Evolutionary conservation across 30 jellyfish, hydroid and myxozoan genomes (phyloP).

Genomic region (Turritopsis dohrnii): DNA sequence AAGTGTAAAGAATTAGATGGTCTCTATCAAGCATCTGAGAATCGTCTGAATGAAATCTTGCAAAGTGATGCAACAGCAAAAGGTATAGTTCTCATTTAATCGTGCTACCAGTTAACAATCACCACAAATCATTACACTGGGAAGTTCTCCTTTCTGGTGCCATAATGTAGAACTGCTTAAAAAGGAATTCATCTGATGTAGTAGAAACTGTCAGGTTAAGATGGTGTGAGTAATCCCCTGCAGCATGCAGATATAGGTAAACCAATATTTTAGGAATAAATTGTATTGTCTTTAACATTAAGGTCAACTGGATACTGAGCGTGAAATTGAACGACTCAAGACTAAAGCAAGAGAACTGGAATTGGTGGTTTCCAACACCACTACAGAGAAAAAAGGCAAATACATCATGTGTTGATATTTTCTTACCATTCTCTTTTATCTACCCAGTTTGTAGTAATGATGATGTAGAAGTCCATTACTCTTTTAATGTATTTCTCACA

Average conservation of each 20-base stretch:
- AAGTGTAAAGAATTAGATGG: constrained; percentile 39
- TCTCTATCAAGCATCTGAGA: constrained; percentile 37
- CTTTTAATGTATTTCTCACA: neutral
- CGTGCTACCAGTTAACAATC: too few relatives aligned
- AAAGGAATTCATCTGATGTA: too few relatives aligned
- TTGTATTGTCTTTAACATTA: neutral
- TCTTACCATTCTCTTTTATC: too few relatives aligned
- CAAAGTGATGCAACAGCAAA: constrained; percentile 22
- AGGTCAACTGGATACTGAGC: constrained; percentile 17
- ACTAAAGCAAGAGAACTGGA: constrained; percentile 27
- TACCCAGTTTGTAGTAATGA: neutral
- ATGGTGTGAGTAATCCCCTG: too few relatives aligned
- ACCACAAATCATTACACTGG: too few relatives aligned
- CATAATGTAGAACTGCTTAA: too few relatives aligned
- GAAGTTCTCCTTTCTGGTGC: too few relatives aligned
- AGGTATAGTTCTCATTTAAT: constrained; percentile 5
- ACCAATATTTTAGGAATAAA: too few relatives aligned
- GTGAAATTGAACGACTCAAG: constrained; percentile 28
- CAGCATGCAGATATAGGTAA: too few relatives aligned
- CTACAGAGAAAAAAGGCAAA: constrained; percentile 33
- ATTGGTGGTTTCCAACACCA: constrained; percentile 20
- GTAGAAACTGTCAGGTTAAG: too few relatives aligned
- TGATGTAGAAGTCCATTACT: neutral
- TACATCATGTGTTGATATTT: too few relatives aligned
- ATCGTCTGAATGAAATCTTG: constrained; percentile 26